Evolutionary conservation across 2,888 invertebrate species (phyloP).

Genomic region (Microctonus aethiopoides): DNA sequence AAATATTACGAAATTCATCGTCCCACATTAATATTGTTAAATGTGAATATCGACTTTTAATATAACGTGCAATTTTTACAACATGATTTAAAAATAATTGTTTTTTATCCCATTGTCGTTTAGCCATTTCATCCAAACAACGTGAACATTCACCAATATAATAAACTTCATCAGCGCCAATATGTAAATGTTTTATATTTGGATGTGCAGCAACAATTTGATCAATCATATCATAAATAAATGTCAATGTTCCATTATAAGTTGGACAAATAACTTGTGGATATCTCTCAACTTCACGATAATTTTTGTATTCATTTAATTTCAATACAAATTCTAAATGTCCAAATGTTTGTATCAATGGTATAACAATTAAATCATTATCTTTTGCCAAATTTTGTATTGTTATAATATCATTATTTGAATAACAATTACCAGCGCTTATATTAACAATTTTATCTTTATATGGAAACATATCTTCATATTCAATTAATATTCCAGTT

Average conservation of each 20-base stretch:
- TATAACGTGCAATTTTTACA: constrained; percentile 68
- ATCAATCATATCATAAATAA: constrained; percentile 77
- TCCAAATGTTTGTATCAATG: constrained; percentile 87
- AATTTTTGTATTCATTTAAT: constrained; percentile 73
- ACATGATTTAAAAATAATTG: constrained; percentile 76
- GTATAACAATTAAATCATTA: constrained; percentile 77
- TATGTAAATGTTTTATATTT: constrained; percentile 72
- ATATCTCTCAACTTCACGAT: constrained; percentile 74
- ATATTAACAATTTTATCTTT: constrained; percentile 71
- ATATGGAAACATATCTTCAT: constrained; percentile 91
- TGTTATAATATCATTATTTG: constrained; percentile 68
- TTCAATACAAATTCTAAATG: constrained; percentile 86
- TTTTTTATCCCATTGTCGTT: constrained; percentile 68
- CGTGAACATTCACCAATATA: constrained; percentile 74
- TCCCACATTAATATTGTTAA: constrained; percentile 82
- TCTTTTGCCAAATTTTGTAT: constrained; percentile 71
- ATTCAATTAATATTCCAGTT: constrained; percentile 83
- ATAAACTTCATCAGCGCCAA: constrained; percentile 87
- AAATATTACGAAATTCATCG: constrained; percentile 78
- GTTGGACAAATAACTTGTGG: constrained; percentile 80
- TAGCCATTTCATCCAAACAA: constrained; percentile 68
- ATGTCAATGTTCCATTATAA: constrained; percentile 69
- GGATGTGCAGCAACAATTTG: constrained; percentile 76
- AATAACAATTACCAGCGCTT: constrained; percentile 76
- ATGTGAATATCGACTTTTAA: constrained; percentile 68